Conservation (phyloP, 2,888 invertebrate species). For the Orchestes rusci region DNA sequence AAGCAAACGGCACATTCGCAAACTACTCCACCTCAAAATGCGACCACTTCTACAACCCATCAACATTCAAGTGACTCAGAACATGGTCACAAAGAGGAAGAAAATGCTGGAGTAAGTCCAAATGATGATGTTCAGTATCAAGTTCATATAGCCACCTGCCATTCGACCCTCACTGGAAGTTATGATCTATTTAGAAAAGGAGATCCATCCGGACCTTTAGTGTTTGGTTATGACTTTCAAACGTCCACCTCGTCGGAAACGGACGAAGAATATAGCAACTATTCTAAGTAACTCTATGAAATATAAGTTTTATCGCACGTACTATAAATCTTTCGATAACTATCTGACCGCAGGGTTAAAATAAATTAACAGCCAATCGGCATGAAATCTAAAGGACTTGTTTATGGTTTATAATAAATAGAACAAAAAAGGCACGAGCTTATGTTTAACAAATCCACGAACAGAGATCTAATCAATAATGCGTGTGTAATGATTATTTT, state of each 20-base stretch:
- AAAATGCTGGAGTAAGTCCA: slow-evolving; percentile 1
- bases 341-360: too few relatives aligned
- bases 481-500: too few relatives aligned
- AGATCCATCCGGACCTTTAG: slow-evolving; percentile 29
- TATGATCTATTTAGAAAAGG: slow-evolving; percentile 26
- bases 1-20: background rate
- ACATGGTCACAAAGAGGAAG: background rate
- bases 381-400: too few relatives aligned
- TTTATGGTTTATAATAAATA: too few relatives aligned
- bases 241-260: slow-evolving; percentile 31
- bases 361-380: too few relatives aligned
- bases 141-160: slow-evolving; percentile 31
- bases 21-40: background rate
- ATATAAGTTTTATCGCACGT: too few relatives aligned
- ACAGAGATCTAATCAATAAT: too few relatives aligned
- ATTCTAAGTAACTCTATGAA: too few relatives aligned
- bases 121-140: slow-evolving; percentile 5
- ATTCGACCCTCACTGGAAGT: slow-evolving; percentile 35
- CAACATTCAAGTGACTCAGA: background rate
- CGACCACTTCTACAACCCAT: background rate
- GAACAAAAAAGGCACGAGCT: too few relatives aligned
- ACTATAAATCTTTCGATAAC: too few relatives aligned
- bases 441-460: too few relatives aligned
- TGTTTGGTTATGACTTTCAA: slow-evolving; percentile 40
- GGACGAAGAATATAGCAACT: slow-evolving; percentile 19